Conservation (phyloP, 2,888 invertebrate species). For the Hemicrepidius hirtus region DNA sequence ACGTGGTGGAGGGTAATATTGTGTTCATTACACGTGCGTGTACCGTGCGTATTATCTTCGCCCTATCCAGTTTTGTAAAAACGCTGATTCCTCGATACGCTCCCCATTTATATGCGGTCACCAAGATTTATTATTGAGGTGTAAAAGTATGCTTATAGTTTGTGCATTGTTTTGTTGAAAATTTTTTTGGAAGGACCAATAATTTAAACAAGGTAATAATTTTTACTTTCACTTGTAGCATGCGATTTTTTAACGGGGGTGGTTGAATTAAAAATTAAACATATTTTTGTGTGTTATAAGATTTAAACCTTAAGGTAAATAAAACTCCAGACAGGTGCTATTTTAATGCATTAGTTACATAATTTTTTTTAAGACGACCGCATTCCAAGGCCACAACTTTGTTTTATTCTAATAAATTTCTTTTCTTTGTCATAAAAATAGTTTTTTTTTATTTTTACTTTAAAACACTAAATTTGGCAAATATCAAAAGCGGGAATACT, state of each 20-base stretch:
- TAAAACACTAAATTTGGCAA: too few species aligned
- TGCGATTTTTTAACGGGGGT: neutral
- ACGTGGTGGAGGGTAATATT: neutral
- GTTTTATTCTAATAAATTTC: neutral
- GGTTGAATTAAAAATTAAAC: too few species aligned
- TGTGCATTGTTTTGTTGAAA: slow-evolving; percentile 10
- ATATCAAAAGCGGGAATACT: too few species aligned
- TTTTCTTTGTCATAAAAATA: neutral
- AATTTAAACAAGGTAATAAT: slow-evolving; percentile 10
- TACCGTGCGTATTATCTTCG: slow-evolving; percentile 17
- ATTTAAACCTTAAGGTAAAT: neutral
- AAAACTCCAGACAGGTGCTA: slow-evolving; percentile 4
- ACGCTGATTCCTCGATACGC: neutral
- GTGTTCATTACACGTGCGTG: slow-evolving; percentile 21
- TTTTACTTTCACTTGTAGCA: slow-evolving; percentile 15
- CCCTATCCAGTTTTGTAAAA: slow-evolving; percentile 6
- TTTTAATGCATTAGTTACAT: slow-evolving; percentile 8
- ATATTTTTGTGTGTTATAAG: too few species aligned
- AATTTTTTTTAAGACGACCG: slow-evolving; percentile 8
- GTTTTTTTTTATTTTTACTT: too few species aligned
- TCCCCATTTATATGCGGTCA: neutral
- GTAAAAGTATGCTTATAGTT: slow-evolving; percentile 11
- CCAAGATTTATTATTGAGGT: neutral
- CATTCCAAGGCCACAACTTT: slow-evolving; percentile 23
- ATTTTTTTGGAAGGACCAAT: neutral